Conservation (phyloP, 2,113 vertebrate species). For the Eupsittula cactorum region DNA sequence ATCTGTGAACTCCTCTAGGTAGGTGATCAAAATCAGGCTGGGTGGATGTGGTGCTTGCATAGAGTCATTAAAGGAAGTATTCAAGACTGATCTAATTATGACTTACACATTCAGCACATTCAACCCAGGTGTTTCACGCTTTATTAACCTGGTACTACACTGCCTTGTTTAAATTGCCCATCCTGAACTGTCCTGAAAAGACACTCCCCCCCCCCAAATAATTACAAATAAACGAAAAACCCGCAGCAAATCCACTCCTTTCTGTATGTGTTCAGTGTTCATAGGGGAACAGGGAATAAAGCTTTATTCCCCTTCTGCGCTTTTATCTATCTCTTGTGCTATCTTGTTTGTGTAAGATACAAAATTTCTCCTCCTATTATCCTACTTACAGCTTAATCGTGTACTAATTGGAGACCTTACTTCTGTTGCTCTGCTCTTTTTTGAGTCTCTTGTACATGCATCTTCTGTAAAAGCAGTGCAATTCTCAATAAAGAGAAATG, state of each 20-base stretch:
- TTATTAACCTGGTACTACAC: background rate
- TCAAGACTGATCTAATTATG: slow-evolving; percentile 65
- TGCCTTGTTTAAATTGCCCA: background rate
- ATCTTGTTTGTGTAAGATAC: background rate
- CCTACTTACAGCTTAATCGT: background rate
- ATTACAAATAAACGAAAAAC: background rate
- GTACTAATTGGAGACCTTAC: background rate
- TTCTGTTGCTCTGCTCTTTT: background rate
- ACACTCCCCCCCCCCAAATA: background rate
- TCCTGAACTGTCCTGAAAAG: background rate
- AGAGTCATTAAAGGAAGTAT: slow-evolving; percentile 57
- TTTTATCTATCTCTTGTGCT: slow-evolving; percentile 7
- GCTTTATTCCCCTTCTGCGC: background rate
- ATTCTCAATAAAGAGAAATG: background rate
- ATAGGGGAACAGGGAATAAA: slow-evolving; percentile 20
- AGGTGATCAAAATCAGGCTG: slow-evolving; percentile 16
- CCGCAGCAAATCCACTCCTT: slow-evolving; percentile 4
- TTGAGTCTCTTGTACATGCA: background rate
- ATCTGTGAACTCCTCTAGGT: background rate
- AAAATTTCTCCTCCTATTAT: background rate
- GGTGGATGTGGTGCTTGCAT: background rate
- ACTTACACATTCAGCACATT: background rate
- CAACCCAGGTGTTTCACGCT: background rate
- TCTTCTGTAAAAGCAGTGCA: background rate
- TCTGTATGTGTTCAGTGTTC: background rate